These are phyloP conservation scores for Eupelmus urozonus DNA, from an alignment of 2,888 invertebrate species.

Conservation along the genomic window DNA sequence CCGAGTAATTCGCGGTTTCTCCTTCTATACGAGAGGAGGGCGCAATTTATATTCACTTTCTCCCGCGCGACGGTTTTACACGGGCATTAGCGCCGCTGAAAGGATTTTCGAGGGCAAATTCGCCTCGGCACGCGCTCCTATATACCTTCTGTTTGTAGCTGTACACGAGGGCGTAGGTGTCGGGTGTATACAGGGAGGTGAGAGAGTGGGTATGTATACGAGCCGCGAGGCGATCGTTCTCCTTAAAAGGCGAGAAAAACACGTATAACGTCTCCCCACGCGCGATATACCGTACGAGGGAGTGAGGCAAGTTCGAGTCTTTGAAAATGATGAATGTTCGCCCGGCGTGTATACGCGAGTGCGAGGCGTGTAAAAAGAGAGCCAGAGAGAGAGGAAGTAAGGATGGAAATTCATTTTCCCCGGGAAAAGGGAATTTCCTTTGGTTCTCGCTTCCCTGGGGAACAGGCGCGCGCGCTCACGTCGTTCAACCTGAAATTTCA, in stretches of 20 bases:
- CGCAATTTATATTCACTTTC: too few relatives aligned
- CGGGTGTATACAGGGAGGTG: too few relatives aligned
- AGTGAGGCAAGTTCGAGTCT: too few relatives aligned
- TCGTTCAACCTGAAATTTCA: conserved; percentile 58
- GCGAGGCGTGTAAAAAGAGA: too few relatives aligned
- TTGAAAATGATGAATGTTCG: conserved; percentile 54
- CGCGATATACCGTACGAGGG: not conserved
- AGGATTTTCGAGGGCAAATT: conserved; percentile 22
- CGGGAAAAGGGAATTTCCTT: conserved; percentile 45
- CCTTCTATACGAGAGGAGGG: too few relatives aligned
- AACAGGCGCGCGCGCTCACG: conserved; percentile 36
- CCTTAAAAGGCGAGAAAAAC: conserved; percentile 23
- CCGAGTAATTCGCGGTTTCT: too few relatives aligned
- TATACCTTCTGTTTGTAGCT: too few relatives aligned
- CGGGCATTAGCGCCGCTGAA: not conserved
- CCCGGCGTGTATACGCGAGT: not conserved
- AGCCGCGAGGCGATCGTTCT: too few relatives aligned
- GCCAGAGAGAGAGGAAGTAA: not conserved
- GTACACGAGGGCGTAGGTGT: not conserved
- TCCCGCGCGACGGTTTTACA: not conserved
- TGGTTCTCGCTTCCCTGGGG: conserved; percentile 32
- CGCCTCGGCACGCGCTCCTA: too few relatives aligned
- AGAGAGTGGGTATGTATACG: too few relatives aligned
- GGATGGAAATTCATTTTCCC: conserved; percentile 50
- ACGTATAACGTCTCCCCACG: not conserved